Base-by-base conservation (phyloP, 2,797 vertebrate genomes). In the Lophius americanus region DNA sequence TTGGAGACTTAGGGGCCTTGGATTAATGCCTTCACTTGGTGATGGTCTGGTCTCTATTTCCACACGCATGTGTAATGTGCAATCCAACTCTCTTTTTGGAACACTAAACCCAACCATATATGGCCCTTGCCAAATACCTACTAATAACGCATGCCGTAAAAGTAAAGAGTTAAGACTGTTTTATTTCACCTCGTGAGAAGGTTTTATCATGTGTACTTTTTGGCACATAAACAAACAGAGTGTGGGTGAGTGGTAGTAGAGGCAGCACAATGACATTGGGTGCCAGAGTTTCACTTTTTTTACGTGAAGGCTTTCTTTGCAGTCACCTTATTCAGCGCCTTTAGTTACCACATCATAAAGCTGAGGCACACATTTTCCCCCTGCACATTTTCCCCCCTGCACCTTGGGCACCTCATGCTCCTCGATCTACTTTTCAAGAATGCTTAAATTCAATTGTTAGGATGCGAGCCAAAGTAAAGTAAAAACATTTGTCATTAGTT, bases 381-480 rank as follows among this genome's bases (percentile, higher is more conserved):
- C 93, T 91, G 83, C 94, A 94, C 91, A 23, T 23, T 83, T 94
- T 95, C 94, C 92, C 91, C 91, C 90, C 93, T 91, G 83, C 94
- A 94, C 91, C 23, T 23, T 88, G 92, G 91, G 94, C 95, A 96
- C 95, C 95, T 94, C 93, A 85, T 61, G 76, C 92, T 91, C 94
- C 93, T 95, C 95, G 96, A 96, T 95, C 94, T 93, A 94, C 94
- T 93, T 92, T 92, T 94, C 91, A 92, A 94, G 78, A 89, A 86
- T 55, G 66, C 81, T 85, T 79, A 75, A 85, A 83, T 72, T 85
- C 68, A 62, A 88, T 87, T 72, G 90, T 90, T 89, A 93, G 91
- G 91, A 91, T 65, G 69, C 81, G 79, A 72, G 80, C 91, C 91
- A 81, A 83, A 87, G 74, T 83, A 86, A 87, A 90, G 83, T 73